Evolutionary conservation across 2,113 vertebrate species (phyloP), one percentile per base, ranked within the genome.

Genomic region (Hymenochirus boettgeri): DNA sequence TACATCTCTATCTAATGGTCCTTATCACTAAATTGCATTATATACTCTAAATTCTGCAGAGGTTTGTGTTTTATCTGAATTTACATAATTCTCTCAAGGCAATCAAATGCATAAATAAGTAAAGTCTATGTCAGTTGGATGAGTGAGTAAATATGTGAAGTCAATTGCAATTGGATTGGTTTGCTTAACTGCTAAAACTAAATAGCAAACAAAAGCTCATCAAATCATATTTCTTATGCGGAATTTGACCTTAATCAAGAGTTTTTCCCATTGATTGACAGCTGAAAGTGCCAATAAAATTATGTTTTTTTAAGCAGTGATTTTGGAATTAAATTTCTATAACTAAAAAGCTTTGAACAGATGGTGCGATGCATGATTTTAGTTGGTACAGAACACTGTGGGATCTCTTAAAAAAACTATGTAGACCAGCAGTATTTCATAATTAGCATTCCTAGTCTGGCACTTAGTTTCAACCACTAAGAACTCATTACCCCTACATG

Each of bases 371-470:
- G 35, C 26, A 46, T 52, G 27, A 42, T 48, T 69, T 48, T 56
- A 58, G 42, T 23, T 60, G 42, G 25, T 13, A 12, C 18, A 25
- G 31, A 57, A 52, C 50, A 70, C 7, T 29, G 71, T 18, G 23
- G 21, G 52, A 61, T 27, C 29, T 70, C 12, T 54, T 62, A 62
- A 33, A 46, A 67, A 76, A 61, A 50, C 25, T 11, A 21, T 57
- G 2, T 18, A 23, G 33, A 23, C 24, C n/a, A 52, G 17, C 17
- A 54, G 27, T 42, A 57, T 72, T 70, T 72, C 48, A 37, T 60
- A 47, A 65, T 62, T 52, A 52, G 21, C 60, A 52, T 70, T 60
- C 50, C 72, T 23, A 62, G 18, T 51, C 46, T 62, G 45, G 52
- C 3, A 70, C 31, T 61, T 56, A 15, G 73, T 37, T 33, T 48